Conservation (phyloP, 2,113 vertebrate species). For the Rhea pennata region DNA sequence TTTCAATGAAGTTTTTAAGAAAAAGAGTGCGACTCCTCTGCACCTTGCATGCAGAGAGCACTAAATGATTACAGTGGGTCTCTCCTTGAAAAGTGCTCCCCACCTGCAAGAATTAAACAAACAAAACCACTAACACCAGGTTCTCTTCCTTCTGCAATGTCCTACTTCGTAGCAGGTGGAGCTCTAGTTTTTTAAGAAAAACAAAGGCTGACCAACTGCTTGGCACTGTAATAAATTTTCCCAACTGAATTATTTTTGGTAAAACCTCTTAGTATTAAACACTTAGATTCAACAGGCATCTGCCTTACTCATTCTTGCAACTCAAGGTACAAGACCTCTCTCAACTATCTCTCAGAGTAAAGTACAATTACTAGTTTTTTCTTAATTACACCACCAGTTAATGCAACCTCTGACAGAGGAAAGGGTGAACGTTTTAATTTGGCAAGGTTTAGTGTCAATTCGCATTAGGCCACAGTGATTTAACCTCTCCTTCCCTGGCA, state of each 20-base stretch:
- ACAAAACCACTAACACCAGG: not conserved
- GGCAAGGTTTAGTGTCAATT: constrained; percentile 28
- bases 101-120: not conserved
- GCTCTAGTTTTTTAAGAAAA: not conserved
- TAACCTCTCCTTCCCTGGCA: constrained; percentile 24
- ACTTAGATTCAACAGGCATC: not conserved
- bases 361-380: constrained; percentile 4
- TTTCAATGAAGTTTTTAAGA: not conserved
- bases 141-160: not conserved
- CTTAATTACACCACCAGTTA: constrained; percentile 38
- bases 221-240: not conserved
- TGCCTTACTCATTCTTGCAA: not conserved
- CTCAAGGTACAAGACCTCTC: not conserved
- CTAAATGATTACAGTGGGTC: not conserved
- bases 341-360: not conserved
- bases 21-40: not conserved
- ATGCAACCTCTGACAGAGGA: constrained; percentile 38
- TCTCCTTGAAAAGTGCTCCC: not conserved
- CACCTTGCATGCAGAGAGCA: not conserved
- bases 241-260: not conserved
- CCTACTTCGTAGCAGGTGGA: not conserved
- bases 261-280: not conserved
- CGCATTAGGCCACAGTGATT: constrained; percentile 7
- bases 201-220: not conserved
- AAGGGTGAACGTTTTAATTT: constrained; percentile 46